Base-by-base conservation (phyloP, 2,113 vertebrate species). In the Hymenochirus boettgeri region DNA sequence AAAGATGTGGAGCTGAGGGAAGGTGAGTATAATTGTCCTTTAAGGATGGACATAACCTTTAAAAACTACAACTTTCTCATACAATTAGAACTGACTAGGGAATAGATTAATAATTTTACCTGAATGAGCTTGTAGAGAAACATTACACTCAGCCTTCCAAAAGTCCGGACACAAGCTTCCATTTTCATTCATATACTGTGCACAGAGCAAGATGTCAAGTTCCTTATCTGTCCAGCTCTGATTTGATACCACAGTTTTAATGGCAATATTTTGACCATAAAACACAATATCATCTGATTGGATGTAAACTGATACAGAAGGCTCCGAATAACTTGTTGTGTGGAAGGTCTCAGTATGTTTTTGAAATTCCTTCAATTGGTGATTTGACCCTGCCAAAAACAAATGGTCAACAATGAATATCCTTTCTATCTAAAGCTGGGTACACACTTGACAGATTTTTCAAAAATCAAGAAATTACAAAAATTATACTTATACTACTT, bases 141-240 rank as follows among this genome's bases (percentile, higher is more conserved):
- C 35, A 11, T 60, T 1, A 57, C 70, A 50, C n/a, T 78, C 73
- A 61, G 80, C 25, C n/a, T 69, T 85, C 84, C 84, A 87, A 70
- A 88, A 71, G 0, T 80, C 67, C 0, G 70, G 61, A 46, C 74
- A 31, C 1, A 77, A 39, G 50, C 70, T 11, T 1, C 83, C 80
- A 12, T 77, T 75, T 29, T 83, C 83, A 53, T 72, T 70, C 8
- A 88, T 13, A 5, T 83, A 77, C 60, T 86, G 84, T 13, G 71
- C 72, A 17, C 69, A 72, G 7, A 72, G 15, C n/a, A 72, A 61
- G 56, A 87, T 62, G 5, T 69, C 46, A 51, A 74, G 54, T 1
- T 3, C 17, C 62, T 75, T 85, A 58, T 85, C 72, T 27, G 11
- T n/a, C 11, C 59, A 71, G 1, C 60, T 72, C 33, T 67, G 11